phyloP scores from a whole-genome alignment of 2,113 vertebrate species.

The Phylloscopus trochiloides region DNA sequence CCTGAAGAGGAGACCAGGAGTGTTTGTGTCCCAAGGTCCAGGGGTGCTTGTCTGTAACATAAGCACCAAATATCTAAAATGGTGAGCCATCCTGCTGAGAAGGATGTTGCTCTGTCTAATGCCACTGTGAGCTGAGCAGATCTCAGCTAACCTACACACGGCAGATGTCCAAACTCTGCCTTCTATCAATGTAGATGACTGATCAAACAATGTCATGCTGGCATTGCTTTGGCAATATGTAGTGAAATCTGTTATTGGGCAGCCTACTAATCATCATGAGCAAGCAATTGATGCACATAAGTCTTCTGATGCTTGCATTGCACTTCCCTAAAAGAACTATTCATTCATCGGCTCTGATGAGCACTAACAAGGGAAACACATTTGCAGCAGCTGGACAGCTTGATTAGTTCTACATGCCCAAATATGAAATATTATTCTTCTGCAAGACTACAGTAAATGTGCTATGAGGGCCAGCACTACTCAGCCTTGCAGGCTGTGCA shows the following conservation, averaged over 20 bases:
- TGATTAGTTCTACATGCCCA: not conserved
- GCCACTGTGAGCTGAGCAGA: not conserved
- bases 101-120: not conserved
- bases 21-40: no score
- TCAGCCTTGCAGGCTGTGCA: not conserved
- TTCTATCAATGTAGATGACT: not conserved
- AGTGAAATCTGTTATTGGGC: not conserved
- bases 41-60: not conserved
- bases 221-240: not conserved
- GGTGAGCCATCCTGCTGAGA: not conserved
- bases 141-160: not conserved
- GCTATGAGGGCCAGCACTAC: not conserved
- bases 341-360: not conserved
- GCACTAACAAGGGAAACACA: conserved; percentile 10
- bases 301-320: not conserved
- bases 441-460: not conserved
- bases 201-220: not conserved
- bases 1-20: not conserved
- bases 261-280: not conserved
- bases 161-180: not conserved
- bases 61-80: not conserved
- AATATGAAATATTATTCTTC: not conserved
- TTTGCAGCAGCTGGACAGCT: conserved; percentile 9
- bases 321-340: not conserved
- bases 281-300: not conserved